Percentiles rank a stretch among this genome's conserved stretches.
Conservation (phyloP, 2,113 vertebrate genomes). For the Myrmecophaga tridactyla region DNA sequence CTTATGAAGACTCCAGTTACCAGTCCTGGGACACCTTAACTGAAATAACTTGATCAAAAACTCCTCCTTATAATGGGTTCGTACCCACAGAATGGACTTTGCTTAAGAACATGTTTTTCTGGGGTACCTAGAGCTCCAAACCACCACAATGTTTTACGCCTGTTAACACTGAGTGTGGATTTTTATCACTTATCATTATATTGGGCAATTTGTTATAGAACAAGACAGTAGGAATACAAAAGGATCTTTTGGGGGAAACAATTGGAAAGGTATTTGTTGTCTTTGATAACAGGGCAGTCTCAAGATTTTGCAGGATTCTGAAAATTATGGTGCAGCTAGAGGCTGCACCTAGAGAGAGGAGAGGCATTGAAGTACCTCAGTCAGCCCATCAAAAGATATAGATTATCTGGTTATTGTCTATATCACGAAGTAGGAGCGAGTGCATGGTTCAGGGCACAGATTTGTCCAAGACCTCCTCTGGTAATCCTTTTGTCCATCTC, state of each 20-base stretch:
- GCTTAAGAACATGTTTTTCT: too few species aligned
- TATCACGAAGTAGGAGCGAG: neutral
- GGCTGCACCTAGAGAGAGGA: neutral
- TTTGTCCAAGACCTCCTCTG: neutral
- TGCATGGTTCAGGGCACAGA: neutral
- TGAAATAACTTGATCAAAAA: too few species aligned
- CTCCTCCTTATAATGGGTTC: too few species aligned
- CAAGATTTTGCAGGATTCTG: neutral
- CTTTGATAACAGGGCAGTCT: neutral
- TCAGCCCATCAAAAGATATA: neutral
- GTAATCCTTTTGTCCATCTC: neutral
- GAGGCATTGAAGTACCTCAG: neutral
- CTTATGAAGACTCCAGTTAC: too few species aligned
- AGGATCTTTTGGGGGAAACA: neutral
- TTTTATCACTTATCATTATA: neutral
- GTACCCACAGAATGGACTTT: too few species aligned
- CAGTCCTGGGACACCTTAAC: too few species aligned
- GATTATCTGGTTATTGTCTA: neutral
- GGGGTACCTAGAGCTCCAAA: too few species aligned
- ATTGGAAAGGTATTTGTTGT: neutral
- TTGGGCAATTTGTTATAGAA: neutral
- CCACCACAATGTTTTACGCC: neutral
- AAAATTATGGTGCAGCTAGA: neutral
- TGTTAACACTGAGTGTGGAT: neutral
- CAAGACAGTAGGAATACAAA: neutral